phyloP scores from a whole-genome alignment of 2,888 invertebrate species.

The Melipona bicolor region DNA sequence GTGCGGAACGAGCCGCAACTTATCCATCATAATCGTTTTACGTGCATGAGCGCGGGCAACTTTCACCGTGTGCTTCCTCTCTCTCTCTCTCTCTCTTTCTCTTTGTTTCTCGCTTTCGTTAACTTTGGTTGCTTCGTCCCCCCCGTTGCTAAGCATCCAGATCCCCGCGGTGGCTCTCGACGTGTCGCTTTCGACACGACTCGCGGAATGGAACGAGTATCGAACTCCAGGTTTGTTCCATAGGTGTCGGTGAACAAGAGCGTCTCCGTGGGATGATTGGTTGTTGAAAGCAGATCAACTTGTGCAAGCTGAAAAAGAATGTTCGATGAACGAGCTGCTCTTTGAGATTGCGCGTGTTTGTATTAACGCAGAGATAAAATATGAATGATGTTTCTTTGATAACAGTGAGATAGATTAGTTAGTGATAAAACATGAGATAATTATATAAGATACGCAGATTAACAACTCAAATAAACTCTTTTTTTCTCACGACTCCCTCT shows the following conservation, averaged over 20 bases:
- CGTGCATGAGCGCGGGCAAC: slow-evolving; percentile 71
- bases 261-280: no score
- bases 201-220: not conserved
- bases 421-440: no score
- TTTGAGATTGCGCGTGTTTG: no score
- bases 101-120: not conserved
- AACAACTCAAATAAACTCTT: no score
- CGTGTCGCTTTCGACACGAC: slow-evolving; percentile 29
- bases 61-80: slow-evolving; percentile 63
- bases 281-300: not conserved
- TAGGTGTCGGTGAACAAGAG: not conserved
- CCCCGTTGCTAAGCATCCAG: slow-evolving; percentile 10
- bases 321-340: no score
- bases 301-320: no score
- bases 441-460: no score
- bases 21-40: slow-evolving; percentile 79
- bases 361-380: no score
- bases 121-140: not conserved
- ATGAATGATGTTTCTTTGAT: no score
- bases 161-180: slow-evolving; percentile 5
- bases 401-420: no score
- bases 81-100: slow-evolving; percentile 26
- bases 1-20: slow-evolving; percentile 72
- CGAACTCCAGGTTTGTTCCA: not conserved
- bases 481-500: no score